Percentiles rank a stretch among this genome's conserved stretches.
Conservation (phyloP, 2,888 invertebrate genomes). For the Liopterus haemorrhoidalis region DNA sequence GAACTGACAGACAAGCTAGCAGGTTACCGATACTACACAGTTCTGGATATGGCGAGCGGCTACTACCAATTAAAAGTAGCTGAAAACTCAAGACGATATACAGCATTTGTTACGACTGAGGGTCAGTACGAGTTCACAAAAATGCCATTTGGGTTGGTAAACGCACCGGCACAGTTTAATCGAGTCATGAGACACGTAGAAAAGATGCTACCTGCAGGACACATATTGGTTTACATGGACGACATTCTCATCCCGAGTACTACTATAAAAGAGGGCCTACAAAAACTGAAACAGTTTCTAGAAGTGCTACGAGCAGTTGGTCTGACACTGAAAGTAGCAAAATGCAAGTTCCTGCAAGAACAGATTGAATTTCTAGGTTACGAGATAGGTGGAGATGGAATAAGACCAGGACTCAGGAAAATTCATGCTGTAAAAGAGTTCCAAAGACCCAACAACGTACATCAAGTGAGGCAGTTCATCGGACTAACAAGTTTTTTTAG, state of each 20-base stretch:
- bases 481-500: constrained; percentile 31
- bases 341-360: constrained; percentile 25
- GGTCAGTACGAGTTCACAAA: too few relatives aligned
- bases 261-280: constrained; percentile 12
- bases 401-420: constrained; percentile 27
- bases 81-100: constrained; percentile 33
- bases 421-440: constrained; percentile 26
- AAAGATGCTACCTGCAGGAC: too few relatives aligned
- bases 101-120: constrained; percentile 37
- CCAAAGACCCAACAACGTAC: constrained; percentile 24
- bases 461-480: constrained; percentile 28
- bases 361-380: constrained; percentile 29
- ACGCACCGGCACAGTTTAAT: constrained; percentile 35
- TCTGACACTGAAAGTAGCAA: constrained; percentile 33
- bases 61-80: constrained; percentile 37
- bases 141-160: too few relatives aligned
- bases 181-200: constrained; percentile 24
- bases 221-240: constrained; percentile 20
- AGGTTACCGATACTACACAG: constrained; percentile 34
- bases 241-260: constrained; percentile 25
- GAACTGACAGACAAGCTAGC: constrained; percentile 35
- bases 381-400: constrained; percentile 21
- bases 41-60: constrained; percentile 36
- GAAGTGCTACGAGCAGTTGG: background rate
- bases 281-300: background rate